Conservation (phyloP, 1,140 invertebrate genomes). For the Neodiprion fabricii region DNA sequence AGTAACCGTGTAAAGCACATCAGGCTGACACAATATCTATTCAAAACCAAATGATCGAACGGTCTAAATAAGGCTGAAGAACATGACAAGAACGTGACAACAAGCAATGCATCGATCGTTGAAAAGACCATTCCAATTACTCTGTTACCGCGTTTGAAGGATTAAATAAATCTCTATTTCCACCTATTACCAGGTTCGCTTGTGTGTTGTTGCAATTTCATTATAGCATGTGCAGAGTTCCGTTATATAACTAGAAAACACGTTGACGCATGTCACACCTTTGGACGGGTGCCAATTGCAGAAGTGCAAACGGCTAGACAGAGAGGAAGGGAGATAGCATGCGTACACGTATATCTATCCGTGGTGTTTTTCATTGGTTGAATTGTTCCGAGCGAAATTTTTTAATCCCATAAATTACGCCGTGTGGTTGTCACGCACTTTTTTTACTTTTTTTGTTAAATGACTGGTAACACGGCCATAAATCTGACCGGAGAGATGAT, state of each 20-base stretch:
- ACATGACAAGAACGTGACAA: too few species aligned
- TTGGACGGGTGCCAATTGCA: neutral
- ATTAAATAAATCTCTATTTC: too few species aligned
- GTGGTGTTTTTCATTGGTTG: neutral
- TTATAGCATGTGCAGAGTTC: too few species aligned
- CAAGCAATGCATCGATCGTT: too few species aligned
- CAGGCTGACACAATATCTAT: too few species aligned
- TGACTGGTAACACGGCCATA: constrained; percentile 1
- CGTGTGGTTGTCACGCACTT: neutral
- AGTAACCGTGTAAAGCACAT: too few species aligned
- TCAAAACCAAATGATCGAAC: too few species aligned
- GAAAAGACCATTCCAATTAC: too few species aligned
- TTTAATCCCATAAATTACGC: neutral
- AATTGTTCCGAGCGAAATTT: neutral
- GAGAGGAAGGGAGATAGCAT: neutral
- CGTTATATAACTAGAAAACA: neutral
- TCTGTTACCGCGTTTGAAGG: too few species aligned
- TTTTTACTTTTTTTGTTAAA: neutral
- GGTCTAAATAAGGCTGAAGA: too few species aligned
- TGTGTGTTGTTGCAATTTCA: too few species aligned
- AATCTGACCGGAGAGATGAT: neutral
- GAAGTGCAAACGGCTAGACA: neutral
- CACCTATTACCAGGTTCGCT: too few species aligned
- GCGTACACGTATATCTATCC: neutral
- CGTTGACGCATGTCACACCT: neutral